Conservation (phyloP, 2,888 invertebrate species). For the Diplazon laetatorius region DNA sequence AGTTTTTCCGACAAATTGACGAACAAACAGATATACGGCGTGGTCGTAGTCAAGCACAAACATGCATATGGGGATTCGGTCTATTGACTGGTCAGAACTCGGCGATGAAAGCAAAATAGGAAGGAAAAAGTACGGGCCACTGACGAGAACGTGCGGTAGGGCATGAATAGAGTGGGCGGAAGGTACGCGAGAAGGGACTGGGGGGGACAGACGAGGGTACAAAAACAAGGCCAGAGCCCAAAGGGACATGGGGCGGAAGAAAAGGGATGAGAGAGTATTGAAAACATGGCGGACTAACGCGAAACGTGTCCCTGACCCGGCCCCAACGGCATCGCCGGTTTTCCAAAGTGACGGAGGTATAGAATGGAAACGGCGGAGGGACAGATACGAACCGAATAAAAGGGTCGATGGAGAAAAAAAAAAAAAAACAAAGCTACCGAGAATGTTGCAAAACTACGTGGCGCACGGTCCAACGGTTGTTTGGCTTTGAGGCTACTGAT, state of each 20-base stretch:
- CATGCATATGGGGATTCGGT: background rate
- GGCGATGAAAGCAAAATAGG: slow-evolving; percentile 28
- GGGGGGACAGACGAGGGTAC: slow-evolving; percentile 52
- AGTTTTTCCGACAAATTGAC: slow-evolving; percentile 54
- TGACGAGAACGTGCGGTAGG: slow-evolving; percentile 35
- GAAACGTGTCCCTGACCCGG: background rate
- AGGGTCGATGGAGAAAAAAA: slow-evolving; percentile 14
- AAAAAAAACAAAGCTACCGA: slow-evolving; percentile 25
- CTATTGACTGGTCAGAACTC: slow-evolving; percentile 19
- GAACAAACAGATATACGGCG: slow-evolving; percentile 54
- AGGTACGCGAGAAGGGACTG: slow-evolving; percentile 18
- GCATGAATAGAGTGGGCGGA: slow-evolving; percentile 23
- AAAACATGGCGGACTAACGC: background rate
- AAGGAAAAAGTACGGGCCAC: slow-evolving; percentile 44
- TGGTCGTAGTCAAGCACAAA: slow-evolving; percentile 22
- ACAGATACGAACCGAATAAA: slow-evolving; percentile 22
- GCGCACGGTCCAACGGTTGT: slow-evolving; percentile 4
- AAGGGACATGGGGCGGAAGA: slow-evolving; percentile 23
- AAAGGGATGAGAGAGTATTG: slow-evolving; percentile 40
- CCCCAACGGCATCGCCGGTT: slow-evolving; percentile 3
- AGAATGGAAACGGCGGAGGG: slow-evolving; percentile 44
- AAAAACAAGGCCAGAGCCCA: slow-evolving; percentile 61
- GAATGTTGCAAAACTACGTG: slow-evolving; percentile 36
- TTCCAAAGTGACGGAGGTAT: slow-evolving; percentile 64
- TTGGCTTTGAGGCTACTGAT: slow-evolving; percentile 57